phyloP scores from a whole-genome alignment of 2,888 invertebrate genomes.

The Nemapogon koenigi region DNA sequence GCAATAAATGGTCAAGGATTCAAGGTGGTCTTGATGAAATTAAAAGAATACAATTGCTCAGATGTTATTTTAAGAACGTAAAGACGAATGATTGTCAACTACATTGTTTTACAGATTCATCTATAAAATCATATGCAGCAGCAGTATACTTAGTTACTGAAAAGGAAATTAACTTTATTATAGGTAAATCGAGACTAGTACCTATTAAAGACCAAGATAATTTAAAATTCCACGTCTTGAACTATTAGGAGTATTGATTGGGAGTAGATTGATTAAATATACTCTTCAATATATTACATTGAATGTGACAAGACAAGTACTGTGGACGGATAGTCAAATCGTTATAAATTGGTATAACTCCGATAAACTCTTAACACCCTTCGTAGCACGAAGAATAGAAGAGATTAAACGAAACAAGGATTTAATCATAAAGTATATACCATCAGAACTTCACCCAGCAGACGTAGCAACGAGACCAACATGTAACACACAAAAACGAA shows the following conservation, averaged over 20 bases:
- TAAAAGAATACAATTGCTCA: too few relatives aligned
- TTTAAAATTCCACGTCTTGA: conserved; percentile 9
- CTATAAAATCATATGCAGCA: too few relatives aligned
- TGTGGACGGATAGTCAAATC: conserved; percentile 11
- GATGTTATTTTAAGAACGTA: too few relatives aligned
- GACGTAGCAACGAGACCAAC: too few relatives aligned
- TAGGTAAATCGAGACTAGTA: conserved; percentile 1
- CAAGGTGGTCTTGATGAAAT: too few relatives aligned
- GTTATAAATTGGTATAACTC: conserved; percentile 7
- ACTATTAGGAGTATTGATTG: conserved; percentile 7
- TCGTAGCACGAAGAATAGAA: conserved; percentile 7
- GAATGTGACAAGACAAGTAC: neutral
- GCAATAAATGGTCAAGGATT: neutral
- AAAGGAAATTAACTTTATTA: too few relatives aligned
- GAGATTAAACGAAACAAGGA: conserved; percentile 6
- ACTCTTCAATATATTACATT: neutral
- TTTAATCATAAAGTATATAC: too few relatives aligned
- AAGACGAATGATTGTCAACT: too few relatives aligned
- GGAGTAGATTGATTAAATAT: conserved; percentile 4
- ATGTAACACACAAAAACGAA: too few relatives aligned
- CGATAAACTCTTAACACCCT: conserved; percentile 8
- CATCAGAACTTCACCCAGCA: too few relatives aligned
- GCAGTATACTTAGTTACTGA: too few relatives aligned
- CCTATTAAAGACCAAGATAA: conserved; percentile 2
- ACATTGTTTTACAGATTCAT: too few relatives aligned